A percentile compares a stretch with the other conserved stretches of the same genome.
Evolutionary conservation across 2,888 invertebrate species (phyloP).

Genomic region (Minunthozetes semirufus): DNA sequence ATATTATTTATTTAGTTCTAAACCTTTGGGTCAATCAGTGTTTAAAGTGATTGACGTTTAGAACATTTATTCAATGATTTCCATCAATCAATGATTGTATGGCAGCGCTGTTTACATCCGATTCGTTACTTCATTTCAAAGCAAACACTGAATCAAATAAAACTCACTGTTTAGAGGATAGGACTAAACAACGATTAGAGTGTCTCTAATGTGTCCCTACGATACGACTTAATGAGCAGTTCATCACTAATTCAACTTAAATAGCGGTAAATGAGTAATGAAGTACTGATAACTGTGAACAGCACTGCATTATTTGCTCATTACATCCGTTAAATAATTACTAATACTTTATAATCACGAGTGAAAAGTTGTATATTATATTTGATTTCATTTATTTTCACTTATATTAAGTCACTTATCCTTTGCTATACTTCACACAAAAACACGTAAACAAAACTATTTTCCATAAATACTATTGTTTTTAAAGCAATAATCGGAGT

Average conservation of each 20-base stretch:
- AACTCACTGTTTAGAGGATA: no score
- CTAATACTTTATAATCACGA: background rate
- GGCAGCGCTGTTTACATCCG: slow-evolving; percentile 20
- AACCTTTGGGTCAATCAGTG: background rate
- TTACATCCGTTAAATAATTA: slow-evolving; percentile 2
- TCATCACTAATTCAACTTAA: background rate
- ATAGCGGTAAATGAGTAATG: background rate
- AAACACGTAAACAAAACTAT: background rate
- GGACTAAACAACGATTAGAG: no score
- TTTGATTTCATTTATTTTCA: slow-evolving; percentile 14
- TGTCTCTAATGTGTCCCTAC: no score
- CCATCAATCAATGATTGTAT: background rate
- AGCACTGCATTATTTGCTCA: slow-evolving; percentile 31
- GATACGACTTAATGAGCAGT: background rate
- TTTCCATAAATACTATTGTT: slow-evolving; percentile 14
- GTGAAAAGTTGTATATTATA: slow-evolving; percentile 2
- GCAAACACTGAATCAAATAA: no score
- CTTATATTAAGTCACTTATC: slow-evolving; percentile 24
- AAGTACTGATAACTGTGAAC: slow-evolving; percentile 10
- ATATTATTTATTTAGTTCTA: background rate
- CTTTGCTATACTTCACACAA: slow-evolving; percentile 8
- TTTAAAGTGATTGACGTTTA: background rate
- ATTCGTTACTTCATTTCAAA: slow-evolving; percentile 27
- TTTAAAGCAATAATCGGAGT: slow-evolving; percentile 26
- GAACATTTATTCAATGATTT: background rate